Evolutionary conservation across 2,888 invertebrate genomes (phyloP).

Genomic region (Sphaerolaimus hirsutus): DNA sequence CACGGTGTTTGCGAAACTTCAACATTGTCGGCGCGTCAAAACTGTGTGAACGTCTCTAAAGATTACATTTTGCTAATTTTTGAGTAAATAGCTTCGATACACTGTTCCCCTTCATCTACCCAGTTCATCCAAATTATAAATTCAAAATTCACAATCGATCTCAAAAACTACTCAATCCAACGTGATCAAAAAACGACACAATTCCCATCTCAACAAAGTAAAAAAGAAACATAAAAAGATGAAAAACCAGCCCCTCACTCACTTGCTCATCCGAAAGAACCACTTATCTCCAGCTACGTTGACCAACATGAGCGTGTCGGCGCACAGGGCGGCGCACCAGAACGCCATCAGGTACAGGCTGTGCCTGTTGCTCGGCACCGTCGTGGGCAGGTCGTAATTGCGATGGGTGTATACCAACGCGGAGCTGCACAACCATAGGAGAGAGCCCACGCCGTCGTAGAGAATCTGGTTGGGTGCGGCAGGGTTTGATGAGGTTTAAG

Average conservation of each 20-base stretch:
- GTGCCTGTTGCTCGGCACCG: slow-evolving; percentile 5
- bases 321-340: slow-evolving; percentile 5
- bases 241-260: neutral
- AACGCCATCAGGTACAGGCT: slow-evolving; percentile 6
- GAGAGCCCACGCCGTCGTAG: neutral
- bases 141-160: too few species aligned
- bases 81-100: too few species aligned
- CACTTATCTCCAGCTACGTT: slow-evolving; percentile 3
- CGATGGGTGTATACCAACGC: slow-evolving; percentile 2
- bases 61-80: too few species aligned
- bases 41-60: too few species aligned
- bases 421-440: neutral
- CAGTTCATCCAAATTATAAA: too few species aligned
- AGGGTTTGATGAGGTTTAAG: too few species aligned
- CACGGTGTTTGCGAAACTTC: too few species aligned
- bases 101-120: too few species aligned
- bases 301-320: slow-evolving; percentile 6
- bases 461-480: neutral
- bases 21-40: too few species aligned
- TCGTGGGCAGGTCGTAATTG: slow-evolving; percentile 8
- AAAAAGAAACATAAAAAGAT: neutral
- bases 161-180: too few species aligned
- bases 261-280: slow-evolving; percentile 4
- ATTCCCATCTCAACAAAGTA: too few species aligned
- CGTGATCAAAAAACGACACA: too few species aligned